Percentiles rank a stretch among this genome's conserved stretches.
These are phyloP conservation scores for Caenorhabditis zanzibari DNA, from an alignment of 2,888 invertebrate species.

Conservation along the genomic window DNA sequence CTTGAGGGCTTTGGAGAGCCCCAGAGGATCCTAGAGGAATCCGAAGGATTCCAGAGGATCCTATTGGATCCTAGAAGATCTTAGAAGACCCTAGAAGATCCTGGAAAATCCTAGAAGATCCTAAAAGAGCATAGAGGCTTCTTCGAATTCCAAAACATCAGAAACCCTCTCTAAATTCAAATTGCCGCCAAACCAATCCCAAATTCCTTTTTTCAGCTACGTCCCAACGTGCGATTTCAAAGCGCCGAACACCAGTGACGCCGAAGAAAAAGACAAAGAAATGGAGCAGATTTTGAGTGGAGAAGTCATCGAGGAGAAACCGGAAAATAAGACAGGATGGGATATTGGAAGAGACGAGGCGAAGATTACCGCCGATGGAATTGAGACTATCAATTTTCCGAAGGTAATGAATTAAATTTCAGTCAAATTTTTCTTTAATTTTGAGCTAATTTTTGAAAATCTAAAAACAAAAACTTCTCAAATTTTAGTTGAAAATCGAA, in stretches of 20 bases:
- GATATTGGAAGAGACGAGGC: conserved; percentile 63
- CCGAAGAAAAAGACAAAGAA: conserved; percentile 73
- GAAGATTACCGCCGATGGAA: conserved; percentile 69
- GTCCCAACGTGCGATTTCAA: conserved; percentile 82
- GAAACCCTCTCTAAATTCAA: too few species aligned
- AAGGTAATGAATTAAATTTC: conserved; percentile 25
- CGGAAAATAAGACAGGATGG: conserved; percentile 72
- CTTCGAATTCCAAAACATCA: too few species aligned
- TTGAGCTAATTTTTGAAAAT: too few species aligned
- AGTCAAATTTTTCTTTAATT: not conserved
- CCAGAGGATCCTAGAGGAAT: too few species aligned
- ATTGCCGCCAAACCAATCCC: not conserved
- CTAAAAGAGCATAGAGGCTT: too few species aligned
- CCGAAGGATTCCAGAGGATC: too few species aligned
- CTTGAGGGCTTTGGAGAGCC: too few species aligned
- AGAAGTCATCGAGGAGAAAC: conserved; percentile 52
- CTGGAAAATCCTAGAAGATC: too few species aligned
- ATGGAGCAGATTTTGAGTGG: conserved; percentile 75
- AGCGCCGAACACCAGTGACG: conserved; percentile 76
- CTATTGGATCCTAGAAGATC: too few species aligned
- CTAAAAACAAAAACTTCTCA: too few species aligned
- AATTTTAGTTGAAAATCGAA: too few species aligned
- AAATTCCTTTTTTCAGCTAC: conserved; percentile 87
- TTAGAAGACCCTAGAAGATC: too few species aligned
- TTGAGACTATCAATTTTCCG: conserved; percentile 74